These are phyloP conservation scores for Graphium colonna DNA, from an alignment of 2,888 invertebrate genomes.

Conservation along the genomic window DNA sequence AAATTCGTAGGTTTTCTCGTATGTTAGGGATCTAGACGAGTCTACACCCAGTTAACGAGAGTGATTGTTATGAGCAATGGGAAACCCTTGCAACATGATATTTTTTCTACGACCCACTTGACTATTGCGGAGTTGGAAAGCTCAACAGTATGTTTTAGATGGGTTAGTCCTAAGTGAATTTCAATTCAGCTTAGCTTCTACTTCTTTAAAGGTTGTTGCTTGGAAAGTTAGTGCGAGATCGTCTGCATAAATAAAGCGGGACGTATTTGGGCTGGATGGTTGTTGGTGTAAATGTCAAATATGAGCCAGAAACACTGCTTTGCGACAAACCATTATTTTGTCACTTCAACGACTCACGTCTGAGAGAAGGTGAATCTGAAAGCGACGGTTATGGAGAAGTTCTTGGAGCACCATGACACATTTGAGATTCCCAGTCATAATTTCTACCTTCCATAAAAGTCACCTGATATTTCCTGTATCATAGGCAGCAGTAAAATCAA, in stretches of 20 bases:
- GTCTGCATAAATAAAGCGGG: background rate
- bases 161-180: background rate
- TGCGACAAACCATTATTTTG: background rate
- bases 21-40: background rate
- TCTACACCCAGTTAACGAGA: background rate
- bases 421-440: background rate
- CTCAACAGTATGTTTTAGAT: background rate
- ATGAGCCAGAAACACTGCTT: background rate
- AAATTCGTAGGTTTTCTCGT: background rate
- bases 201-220: background rate
- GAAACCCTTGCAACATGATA: background rate
- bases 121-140: background rate
- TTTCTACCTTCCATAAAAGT: background rate
- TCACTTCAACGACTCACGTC: background rate
- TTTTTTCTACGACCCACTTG: background rate
- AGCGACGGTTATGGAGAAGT: background rate
- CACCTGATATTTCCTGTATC: background rate
- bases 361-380: background rate
- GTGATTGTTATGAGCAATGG: background rate
- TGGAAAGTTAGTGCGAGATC: background rate
- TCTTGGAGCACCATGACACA: background rate
- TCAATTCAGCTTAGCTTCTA: background rate
- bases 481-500: background rate
- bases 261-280: background rate
- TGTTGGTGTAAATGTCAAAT: background rate